Base-by-base conservation (phyloP, 2,888 invertebrate genomes). In the Exocentrus adspersus region DNA sequence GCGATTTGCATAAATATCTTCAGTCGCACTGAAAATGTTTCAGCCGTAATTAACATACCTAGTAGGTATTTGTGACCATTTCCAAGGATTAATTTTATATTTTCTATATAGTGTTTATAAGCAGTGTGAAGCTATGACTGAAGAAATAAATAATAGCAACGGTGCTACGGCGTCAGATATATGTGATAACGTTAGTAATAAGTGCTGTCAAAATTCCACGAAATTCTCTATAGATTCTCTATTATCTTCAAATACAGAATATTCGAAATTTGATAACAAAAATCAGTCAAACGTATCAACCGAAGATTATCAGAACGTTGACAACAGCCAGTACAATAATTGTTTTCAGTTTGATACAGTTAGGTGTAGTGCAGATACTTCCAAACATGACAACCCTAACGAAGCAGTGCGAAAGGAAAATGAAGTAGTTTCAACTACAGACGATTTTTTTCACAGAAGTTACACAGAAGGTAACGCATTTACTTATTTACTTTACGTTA, bases 141-240 rank as follows among this genome's bases (percentile, higher is more conserved):
- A 60, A 1, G 43, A 57, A 46, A 46, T 30, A 16, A 32, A 45
- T 51, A 51, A 51, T 19, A 51, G 30, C 19, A 51, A 51, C 16
- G 9, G 50, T 60, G 48, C 16, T 56, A 62, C 20, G 41, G 52
- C 30, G 64, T 53, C n/a, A 60, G 57, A 57, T 28, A 51, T n/a
- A 9, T 37, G 24, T 28, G 58, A 57, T 30, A 32, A 30, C 12
- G 62, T 60, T n/a, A 54, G 30, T 37, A 70, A 62, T 57, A 69
- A 62, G 41, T 62, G 59, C 17, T 41, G 62, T 16, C 64, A 67
- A 52, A 76, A 75, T 50, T 72, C 74, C 1, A 76, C 74, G 43
- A 79, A 72, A 58, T 80, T 80, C 67, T 75, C 77, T 1, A 80
- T 80, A 12, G 80, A 80, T 56, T 77, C 80, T 0, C 42, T 69